phyloP scores from a whole-genome alignment of 2,888 invertebrate genomes.

The Gasteruption jaculator region DNA sequence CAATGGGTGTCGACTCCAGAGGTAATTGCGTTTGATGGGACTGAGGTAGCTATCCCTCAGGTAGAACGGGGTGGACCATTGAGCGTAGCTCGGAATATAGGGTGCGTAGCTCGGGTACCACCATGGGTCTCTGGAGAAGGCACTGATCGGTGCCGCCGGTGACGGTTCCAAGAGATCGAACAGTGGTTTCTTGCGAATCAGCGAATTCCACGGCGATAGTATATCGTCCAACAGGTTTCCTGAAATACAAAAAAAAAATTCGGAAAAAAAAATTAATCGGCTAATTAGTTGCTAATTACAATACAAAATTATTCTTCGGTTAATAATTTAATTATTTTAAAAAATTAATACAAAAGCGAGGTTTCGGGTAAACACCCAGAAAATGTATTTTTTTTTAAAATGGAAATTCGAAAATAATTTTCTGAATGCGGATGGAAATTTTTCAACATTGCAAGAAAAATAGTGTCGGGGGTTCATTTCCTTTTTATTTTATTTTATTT shows the following conservation, averaged over 20 bases:
- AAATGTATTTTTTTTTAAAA: too few relatives aligned
- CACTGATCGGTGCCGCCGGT: constrained; percentile 71
- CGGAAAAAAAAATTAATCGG: too few relatives aligned
- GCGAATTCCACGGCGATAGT: constrained; percentile 41
- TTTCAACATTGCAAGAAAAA: too few relatives aligned
- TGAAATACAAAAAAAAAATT: constrained; percentile 22
- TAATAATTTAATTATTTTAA: too few relatives aligned
- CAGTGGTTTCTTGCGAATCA: constrained; percentile 53
- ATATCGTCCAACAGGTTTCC: constrained; percentile 42
- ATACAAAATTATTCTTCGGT: too few relatives aligned
- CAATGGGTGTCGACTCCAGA: constrained; percentile 88
- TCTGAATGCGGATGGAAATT: neutral
- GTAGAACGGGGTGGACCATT: constrained; percentile 72
- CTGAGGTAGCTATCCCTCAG: constrained; percentile 85
- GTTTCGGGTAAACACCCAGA: too few relatives aligned
- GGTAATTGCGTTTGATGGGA: constrained; percentile 84
- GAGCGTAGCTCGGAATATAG: constrained; percentile 60
- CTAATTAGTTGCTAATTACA: too few relatives aligned
- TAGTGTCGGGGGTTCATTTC: too few relatives aligned
- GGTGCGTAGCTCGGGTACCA: constrained; percentile 83
- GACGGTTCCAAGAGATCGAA: constrained; percentile 76
- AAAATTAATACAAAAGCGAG: too few relatives aligned
- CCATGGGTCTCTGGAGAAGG: constrained; percentile 84
- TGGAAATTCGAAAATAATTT: neutral
- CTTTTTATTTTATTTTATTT: too few relatives aligned